These are phyloP conservation scores for Discoglossus pictus DNA, from an alignment of 2,797 vertebrate genomes.

Conservation along the genomic window DNA sequence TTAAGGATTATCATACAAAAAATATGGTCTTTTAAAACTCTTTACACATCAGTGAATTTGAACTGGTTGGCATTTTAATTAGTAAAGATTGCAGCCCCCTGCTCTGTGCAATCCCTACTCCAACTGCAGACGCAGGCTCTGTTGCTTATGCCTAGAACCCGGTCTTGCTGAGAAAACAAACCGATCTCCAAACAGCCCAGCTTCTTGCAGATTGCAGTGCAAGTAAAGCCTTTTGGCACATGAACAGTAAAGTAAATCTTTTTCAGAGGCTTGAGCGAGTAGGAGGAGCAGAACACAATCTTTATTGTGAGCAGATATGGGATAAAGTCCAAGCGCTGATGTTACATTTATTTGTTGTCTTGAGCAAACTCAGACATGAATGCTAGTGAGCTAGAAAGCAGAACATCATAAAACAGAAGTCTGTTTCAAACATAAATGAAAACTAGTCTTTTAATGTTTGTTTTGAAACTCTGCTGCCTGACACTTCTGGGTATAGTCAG, in stretches of 20 bases:
- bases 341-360: constrained; percentile 50
- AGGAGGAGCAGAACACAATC: constrained; percentile 41
- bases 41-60: too few relatives aligned
- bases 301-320: constrained; percentile 53
- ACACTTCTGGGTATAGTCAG: too few relatives aligned
- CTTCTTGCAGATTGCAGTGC: constrained; percentile 24
- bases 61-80: too few relatives aligned
- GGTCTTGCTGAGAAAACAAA: constrained; percentile 33
- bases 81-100: too few relatives aligned
- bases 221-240: constrained; percentile 44
- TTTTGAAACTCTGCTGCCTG: neutral
- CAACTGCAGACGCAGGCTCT: neutral
- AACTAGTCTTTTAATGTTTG: constrained; percentile 4
- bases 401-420: constrained; percentile 8
- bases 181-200: constrained; percentile 33
- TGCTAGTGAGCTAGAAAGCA: constrained; percentile 22
- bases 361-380: constrained; percentile 39
- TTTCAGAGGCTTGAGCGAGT: constrained; percentile 54
- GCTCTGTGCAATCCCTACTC: constrained; percentile 21
- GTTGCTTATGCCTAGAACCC: constrained; percentile 15
- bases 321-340: constrained; percentile 55
- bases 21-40: too few relatives aligned
- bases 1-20: too few relatives aligned
- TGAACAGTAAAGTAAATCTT: constrained; percentile 57
- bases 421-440: constrained; percentile 22